Evolutionary conservation across 2,888 invertebrate genomes (phyloP), one percentile per base, ranked within the genome.

Genomic region (Tenthredo notha): DNA sequence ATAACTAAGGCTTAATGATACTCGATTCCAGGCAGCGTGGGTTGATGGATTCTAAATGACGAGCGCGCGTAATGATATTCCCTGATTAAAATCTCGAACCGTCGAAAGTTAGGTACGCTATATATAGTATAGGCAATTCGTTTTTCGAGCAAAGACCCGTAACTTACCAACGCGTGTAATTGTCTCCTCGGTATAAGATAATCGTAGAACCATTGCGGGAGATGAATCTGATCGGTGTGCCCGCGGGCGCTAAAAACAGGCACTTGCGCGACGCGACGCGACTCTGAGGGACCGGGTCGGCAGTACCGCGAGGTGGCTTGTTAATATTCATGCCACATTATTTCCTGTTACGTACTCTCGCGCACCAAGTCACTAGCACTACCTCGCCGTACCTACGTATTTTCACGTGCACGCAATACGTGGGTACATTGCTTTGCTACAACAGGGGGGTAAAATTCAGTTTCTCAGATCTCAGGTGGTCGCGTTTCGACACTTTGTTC

Each of bases 281-380:
- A 61, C 80, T 65, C 12, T 21, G 77, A 77, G 54, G 29, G 47
- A 83, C 25, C 43, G 67, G 47, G 47, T 47, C 89, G 89, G 87
- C 88, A 88, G 88, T 89, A 90, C 90, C 89, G 90, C 89, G 87
- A 87, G 88, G 86, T 86, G 84, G 88, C 89, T 90, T 88, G 89
- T 90, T 90, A 90, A 90, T 90, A 90, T 90, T 90, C 90, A 90
- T 88, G 88, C 87, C 87, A 87, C 88, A 88, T 90, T 90, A 90
- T 89, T 90, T 90, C 90, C 83, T 83, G 83, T 83, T 83, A 83
- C 83, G 83, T 83, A 83, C 83, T 83, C 67, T 25, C 83, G 67
- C 80, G 80, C 80, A 80, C 61, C 80, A 33, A 80, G 65, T 65
- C 61, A 29, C 65, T 50, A 25, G 77, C 54, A 77, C 77, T 54